phyloP scores from a whole-genome alignment of 2,888 invertebrate species.

The Resseliella maxima region DNA sequence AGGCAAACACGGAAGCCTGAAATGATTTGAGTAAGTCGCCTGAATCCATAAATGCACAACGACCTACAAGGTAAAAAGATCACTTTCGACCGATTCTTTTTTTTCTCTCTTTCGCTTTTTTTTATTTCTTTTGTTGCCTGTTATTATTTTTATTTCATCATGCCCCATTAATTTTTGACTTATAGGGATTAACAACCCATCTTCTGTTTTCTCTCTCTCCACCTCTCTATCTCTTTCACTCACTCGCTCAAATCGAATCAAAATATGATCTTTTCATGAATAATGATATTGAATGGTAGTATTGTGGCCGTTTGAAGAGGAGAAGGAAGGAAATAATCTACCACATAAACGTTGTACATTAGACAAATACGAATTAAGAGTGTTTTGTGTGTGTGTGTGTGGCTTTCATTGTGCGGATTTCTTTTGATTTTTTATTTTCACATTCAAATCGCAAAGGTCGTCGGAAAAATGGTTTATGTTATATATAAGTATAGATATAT shows the following conservation, averaged over 20 bases:
- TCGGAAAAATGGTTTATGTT: neutral
- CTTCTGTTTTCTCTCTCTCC: no score
- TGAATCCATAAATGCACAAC: neutral
- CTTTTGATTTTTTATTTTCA: slow-evolving; percentile 23
- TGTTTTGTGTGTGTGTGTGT: no score
- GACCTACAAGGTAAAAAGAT: slow-evolving; percentile 26
- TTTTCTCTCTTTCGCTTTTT: neutral
- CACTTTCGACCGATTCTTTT: slow-evolving; percentile 12
- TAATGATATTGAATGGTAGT: neutral
- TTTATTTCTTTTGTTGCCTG: neutral
- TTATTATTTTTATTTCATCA: slow-evolving; percentile 32
- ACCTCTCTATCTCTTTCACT: neutral
- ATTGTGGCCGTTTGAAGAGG: neutral
- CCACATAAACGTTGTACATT: neutral
- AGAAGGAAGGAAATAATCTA: slow-evolving; percentile 34
- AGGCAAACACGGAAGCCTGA: slow-evolving; percentile 1
- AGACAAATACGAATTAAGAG: slow-evolving; percentile 22
- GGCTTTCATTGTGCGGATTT: slow-evolving; percentile 23
- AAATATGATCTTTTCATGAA: neutral
- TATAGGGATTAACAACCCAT: slow-evolving; percentile 33
- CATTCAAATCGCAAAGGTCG: slow-evolving; percentile 40
- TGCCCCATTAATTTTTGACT: slow-evolving; percentile 53
- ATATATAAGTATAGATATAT: no score
- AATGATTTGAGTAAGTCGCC: neutral
- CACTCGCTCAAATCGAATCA: neutral